phyloP scores from a whole-genome alignment of 2,888 invertebrate genomes.

The Dicyrtomina minuta region DNA sequence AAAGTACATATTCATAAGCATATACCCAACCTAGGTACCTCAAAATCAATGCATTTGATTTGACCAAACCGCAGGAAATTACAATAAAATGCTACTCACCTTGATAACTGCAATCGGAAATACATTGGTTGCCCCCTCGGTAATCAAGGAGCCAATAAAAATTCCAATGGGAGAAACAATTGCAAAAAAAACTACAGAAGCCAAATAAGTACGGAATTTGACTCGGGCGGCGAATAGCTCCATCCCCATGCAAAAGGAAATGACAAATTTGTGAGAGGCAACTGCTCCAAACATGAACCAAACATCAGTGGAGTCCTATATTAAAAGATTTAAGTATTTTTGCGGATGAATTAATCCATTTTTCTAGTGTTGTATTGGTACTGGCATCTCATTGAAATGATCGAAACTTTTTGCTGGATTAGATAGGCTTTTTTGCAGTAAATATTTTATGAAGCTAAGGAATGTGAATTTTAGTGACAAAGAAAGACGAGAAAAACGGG shows the following conservation, averaged over 20 bases:
- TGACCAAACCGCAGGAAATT: too few species aligned
- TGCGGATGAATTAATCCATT: constrained; percentile 12
- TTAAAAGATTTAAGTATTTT: constrained; percentile 12
- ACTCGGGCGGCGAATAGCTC: constrained; percentile 54
- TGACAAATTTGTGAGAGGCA: constrained; percentile 57
- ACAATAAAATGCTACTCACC: too few species aligned
- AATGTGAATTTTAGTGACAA: too few species aligned
- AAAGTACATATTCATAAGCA: too few species aligned
- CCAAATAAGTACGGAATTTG: constrained; percentile 54
- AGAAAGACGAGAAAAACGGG: too few species aligned
- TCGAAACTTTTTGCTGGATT: too few species aligned
- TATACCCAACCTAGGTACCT: too few species aligned
- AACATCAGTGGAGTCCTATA: constrained; percentile 52
- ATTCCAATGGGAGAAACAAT: constrained; percentile 60
- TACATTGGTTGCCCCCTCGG: constrained; percentile 41
- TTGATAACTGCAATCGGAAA: constrained; percentile 44
- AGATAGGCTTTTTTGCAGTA: too few species aligned
- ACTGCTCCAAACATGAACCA: constrained; percentile 57
- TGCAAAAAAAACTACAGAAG: constrained; percentile 57
- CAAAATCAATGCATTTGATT: too few species aligned
- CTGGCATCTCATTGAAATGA: too few species aligned
- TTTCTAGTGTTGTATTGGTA: too few species aligned
- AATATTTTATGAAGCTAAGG: too few species aligned
- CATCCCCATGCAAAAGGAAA: constrained; percentile 57
- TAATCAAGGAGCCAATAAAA: constrained; percentile 57